A percentile compares a stretch with the other conserved stretches of the same genome.
Evolutionary conservation across 2,888 invertebrate genomes (phyloP).

Genomic region (Cheilosia impressa): DNA sequence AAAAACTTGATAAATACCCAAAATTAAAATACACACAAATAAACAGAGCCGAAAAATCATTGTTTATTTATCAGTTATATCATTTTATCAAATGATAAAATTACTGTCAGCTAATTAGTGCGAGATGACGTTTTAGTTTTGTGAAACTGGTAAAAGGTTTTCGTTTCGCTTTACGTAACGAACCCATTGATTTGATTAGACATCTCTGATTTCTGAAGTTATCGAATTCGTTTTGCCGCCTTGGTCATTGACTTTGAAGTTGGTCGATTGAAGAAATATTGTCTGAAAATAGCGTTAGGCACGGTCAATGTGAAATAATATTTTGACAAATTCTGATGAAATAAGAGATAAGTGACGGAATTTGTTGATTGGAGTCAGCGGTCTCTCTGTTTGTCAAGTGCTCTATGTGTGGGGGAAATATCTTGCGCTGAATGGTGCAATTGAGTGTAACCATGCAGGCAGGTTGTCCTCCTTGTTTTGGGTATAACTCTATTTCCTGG

Average conservation of each 20-base stretch:
- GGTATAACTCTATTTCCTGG: no score
- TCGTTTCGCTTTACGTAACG: slow-evolving; percentile 7
- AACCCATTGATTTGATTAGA: slow-evolving; percentile 13
- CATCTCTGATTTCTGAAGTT: not conserved
- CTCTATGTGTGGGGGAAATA: not conserved
- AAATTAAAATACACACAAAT: slow-evolving; percentile 27
- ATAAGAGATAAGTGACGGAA: not conserved
- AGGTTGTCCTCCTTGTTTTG: not conserved
- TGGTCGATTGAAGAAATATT: not conserved
- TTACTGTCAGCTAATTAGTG: slow-evolving; percentile 29
- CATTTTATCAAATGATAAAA: slow-evolving; percentile 55
- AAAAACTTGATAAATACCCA: slow-evolving; percentile 5
- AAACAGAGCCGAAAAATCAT: slow-evolving; percentile 5
- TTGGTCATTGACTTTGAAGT: slow-evolving; percentile 43
- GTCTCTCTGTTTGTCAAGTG: not conserved
- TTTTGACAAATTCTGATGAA: slow-evolving; percentile 1
- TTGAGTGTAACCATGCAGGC: not conserved
- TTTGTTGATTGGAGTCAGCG: not conserved
- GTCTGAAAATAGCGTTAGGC: slow-evolving; percentile 6
- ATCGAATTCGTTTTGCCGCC: not conserved
- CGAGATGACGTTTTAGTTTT: slow-evolving; percentile 22
- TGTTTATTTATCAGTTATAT: slow-evolving; percentile 48
- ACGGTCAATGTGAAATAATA: slow-evolving; percentile 15
- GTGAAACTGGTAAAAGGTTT: slow-evolving; percentile 8
- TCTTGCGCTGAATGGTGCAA: not conserved